Evolutionary conservation across 2,797 vertebrate species (phyloP).

Genomic region (Lateolabrax maculatus): DNA sequence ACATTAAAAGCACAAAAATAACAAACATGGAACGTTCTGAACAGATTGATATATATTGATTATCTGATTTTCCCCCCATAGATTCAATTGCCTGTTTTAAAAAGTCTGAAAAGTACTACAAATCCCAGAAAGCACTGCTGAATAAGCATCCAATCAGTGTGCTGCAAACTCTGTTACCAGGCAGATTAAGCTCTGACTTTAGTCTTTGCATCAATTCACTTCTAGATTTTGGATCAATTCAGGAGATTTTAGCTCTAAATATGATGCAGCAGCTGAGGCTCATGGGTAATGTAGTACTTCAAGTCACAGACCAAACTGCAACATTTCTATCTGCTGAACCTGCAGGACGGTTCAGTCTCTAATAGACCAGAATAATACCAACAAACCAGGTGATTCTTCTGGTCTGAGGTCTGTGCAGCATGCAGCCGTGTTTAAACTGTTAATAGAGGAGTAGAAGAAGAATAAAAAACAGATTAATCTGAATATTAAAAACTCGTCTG

Average conservation of each 20-base stretch:
- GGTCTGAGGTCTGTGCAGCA: not conserved
- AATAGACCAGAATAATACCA: not conserved
- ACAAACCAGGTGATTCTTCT: constrained; percentile 1
- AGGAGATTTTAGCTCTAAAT: not conserved
- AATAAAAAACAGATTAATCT: not conserved
- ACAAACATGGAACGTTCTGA: not conserved
- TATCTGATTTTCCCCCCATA: not conserved
- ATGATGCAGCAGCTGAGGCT: constrained; percentile 7
- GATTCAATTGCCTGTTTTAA: not conserved
- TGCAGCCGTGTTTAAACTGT: not conserved
- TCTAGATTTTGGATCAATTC: not conserved
- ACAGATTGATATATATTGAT: not conserved
- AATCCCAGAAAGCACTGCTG: constrained; percentile 37
- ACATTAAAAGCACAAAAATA: not conserved
- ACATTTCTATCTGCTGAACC: not conserved
- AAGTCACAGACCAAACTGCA: not conserved
- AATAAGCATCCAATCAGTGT: constrained; percentile 13
- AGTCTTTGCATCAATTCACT: not conserved
- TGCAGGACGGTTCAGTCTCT: not conserved
- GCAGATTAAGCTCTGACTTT: too few relatives aligned
- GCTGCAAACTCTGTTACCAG: not conserved
- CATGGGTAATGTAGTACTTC: constrained; percentile 36
- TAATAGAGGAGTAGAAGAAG: too few relatives aligned
- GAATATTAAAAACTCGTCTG: not conserved
- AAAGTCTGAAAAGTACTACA: not conserved